These are phyloP conservation scores for Prosopocoilus inquinatus DNA, from an alignment of 2,888 invertebrate genomes.

Conservation along the genomic window DNA sequence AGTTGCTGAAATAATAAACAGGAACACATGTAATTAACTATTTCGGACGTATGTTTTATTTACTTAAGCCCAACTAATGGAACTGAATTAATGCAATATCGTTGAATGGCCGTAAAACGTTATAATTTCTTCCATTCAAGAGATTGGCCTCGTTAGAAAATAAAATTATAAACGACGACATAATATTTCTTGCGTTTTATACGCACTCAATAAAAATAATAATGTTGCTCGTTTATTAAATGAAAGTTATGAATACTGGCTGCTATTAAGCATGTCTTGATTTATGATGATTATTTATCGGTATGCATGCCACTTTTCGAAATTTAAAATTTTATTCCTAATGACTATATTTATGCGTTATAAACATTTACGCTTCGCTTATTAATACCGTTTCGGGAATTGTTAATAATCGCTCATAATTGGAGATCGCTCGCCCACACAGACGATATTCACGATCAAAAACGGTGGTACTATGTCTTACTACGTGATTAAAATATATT, in stretches of 20 bases:
- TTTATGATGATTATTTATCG: neutral
- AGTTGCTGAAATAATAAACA: neutral
- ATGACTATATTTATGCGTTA: slow-evolving; percentile 2
- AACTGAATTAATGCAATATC: neutral
- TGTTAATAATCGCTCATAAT: neutral
- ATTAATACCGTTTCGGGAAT: neutral
- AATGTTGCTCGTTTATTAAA: neutral
- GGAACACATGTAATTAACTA: neutral
- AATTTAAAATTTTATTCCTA: neutral
- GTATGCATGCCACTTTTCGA: neutral
- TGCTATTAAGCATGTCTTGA: neutral
- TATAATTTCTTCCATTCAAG: too few relatives aligned
- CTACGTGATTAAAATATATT: too few relatives aligned
- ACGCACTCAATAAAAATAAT: neutral
- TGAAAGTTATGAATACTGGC: neutral
- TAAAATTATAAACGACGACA: too few relatives aligned
- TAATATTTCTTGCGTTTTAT: too few relatives aligned
- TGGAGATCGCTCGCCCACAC: too few relatives aligned
- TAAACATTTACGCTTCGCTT: neutral
- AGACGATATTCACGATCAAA: too few relatives aligned
- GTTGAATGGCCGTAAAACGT: neutral
- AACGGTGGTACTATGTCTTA: too few relatives aligned
- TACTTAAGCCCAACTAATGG: neutral
- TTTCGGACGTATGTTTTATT: neutral
- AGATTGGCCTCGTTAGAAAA: too few relatives aligned